A percentile compares a stretch with the other conserved stretches of the same genome.
These are phyloP conservation scores for Melanotaenia nigrans DNA, from an alignment of 2,797 vertebrate genomes.

Conservation along the genomic window DNA sequence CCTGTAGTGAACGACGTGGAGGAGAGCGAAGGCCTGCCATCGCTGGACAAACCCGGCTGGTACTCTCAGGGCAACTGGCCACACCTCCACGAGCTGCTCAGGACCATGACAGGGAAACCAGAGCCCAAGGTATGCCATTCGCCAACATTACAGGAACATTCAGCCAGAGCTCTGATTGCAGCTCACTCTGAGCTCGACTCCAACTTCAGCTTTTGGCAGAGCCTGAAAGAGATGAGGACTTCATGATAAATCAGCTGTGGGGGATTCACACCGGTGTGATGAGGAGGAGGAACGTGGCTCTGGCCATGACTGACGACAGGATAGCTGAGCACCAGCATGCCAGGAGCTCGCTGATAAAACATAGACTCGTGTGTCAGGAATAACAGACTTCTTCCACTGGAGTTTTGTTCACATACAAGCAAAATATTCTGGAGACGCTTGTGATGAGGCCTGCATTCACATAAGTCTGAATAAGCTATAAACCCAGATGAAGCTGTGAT, in stretches of 20 bases:
- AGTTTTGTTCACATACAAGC: too few species aligned
- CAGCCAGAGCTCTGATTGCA: conserved; percentile 14
- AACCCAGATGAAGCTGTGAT: too few species aligned
- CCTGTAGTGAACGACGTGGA: conserved; percentile 90
- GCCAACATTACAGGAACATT: neutral
- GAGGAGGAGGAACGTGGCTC: conserved; percentile 44
- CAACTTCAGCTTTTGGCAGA: conserved; percentile 53
- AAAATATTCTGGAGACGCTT: neutral
- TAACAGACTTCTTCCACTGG: too few species aligned
- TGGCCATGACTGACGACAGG: conserved; percentile 37
- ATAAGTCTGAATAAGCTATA: neutral
- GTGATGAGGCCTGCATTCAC: neutral
- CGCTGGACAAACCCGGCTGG: conserved; percentile 93
- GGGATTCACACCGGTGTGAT: conserved; percentile 65
- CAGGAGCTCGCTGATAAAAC: conserved; percentile 19
- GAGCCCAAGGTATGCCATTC: conserved; percentile 89
- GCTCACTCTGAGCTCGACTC: conserved; percentile 54
- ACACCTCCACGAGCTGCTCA: conserved; percentile 91
- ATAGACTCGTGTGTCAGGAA: too few species aligned
- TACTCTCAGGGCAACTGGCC: conserved; percentile 95
- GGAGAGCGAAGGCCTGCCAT: conserved; percentile 84
- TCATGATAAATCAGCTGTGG: conserved; percentile 45
- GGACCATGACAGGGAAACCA: conserved; percentile 90
- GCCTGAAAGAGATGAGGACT: conserved; percentile 47
- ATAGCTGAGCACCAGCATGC: conserved; percentile 25